These are phyloP conservation scores for Cyanocitta stelleri DNA, from an alignment of 2,113 vertebrate species.

Conservation along the genomic window DNA sequence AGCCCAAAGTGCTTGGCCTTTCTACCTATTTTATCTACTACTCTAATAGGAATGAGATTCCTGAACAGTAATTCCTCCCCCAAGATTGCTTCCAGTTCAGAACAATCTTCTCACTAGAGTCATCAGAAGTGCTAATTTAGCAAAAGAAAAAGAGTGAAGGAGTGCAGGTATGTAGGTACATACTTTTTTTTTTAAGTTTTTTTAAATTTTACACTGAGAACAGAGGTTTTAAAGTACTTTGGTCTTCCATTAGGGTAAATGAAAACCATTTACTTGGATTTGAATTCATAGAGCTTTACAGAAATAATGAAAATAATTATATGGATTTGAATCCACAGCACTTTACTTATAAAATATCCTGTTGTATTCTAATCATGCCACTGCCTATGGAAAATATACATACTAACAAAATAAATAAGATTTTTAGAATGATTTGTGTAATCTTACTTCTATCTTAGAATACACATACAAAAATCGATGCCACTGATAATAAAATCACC, in stretches of 20 bases:
- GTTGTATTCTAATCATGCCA: not conserved
- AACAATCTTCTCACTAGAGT: not conserved
- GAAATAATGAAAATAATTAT: not conserved
- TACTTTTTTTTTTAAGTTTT: not conserved
- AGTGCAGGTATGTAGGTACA: not conserved
- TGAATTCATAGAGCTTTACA: not conserved
- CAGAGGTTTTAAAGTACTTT: not conserved
- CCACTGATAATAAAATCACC: slow-evolving; percentile 7
- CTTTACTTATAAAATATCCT: not conserved
- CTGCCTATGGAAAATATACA: not conserved
- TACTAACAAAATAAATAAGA: not conserved
- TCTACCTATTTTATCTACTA: not conserved
- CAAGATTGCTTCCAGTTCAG: not conserved
- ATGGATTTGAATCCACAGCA: not conserved
- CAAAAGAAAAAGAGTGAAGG: not conserved
- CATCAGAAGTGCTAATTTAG: not conserved
- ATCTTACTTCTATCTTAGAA: not conserved
- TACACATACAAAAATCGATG: not conserved
- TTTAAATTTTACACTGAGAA: not conserved
- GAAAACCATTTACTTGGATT: not conserved
- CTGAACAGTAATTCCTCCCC: not conserved
- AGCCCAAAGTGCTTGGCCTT: not conserved
- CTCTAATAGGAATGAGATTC: not conserved
- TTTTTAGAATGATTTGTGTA: slow-evolving; percentile 4
- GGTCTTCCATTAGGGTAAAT: not conserved